Conservation (phyloP, 1,140 invertebrate genomes). For the Ditylenchus dipsaci region DNA sequence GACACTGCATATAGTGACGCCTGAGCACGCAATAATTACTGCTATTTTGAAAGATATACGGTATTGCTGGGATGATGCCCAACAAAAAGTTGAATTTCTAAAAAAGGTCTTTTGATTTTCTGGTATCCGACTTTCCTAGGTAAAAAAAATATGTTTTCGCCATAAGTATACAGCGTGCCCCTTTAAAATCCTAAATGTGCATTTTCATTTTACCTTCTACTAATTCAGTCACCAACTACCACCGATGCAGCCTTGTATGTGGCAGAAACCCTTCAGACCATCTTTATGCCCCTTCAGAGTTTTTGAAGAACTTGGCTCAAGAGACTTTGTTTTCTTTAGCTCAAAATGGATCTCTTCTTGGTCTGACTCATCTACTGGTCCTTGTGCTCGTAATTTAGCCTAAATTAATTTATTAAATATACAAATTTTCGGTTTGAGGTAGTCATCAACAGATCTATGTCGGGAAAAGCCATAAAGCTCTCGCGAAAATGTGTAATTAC, state of each 20-base stretch:
- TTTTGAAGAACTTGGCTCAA: conserved; percentile 55
- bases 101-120: too few relatives aligned
- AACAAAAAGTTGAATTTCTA: too few relatives aligned
- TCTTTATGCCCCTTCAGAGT: conserved; percentile 48
- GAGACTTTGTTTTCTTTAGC: conserved; percentile 56
- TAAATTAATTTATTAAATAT: conserved; percentile 11
- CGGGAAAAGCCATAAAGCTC: conserved; percentile 52
- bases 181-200: too few relatives aligned
- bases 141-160: too few relatives aligned
- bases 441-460: conserved; percentile 54
- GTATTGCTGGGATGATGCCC: too few relatives aligned
- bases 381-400: conserved; percentile 35
- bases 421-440: conserved; percentile 29
- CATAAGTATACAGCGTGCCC: too few relatives aligned
- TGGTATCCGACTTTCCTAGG: too few relatives aligned
- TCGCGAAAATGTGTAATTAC: conserved; percentile 46
- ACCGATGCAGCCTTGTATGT: conserved; percentile 34
- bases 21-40: too few relatives aligned
- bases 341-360: conserved; percentile 54
- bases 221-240: conserved; percentile 23
- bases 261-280: conserved; percentile 55
- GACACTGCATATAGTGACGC: too few relatives aligned
- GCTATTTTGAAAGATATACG: too few relatives aligned
- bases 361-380: conserved; percentile 50
- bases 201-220: too few relatives aligned